phyloP scores from a whole-genome alignment of 2,888 invertebrate species.

The Chaitophorus viminalis region DNA sequence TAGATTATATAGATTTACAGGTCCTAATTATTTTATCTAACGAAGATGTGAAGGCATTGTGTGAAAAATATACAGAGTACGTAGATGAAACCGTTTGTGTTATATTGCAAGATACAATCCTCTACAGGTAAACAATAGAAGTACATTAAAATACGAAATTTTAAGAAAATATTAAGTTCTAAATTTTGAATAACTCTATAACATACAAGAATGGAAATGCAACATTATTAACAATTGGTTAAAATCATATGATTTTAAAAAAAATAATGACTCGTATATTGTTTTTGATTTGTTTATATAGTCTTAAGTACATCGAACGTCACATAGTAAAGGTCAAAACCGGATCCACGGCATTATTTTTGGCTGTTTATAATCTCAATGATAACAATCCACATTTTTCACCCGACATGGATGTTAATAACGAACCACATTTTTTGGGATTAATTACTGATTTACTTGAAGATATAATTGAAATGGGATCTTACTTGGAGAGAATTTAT shows the following conservation, averaged over 20 bases:
- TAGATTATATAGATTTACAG: slow-evolving; percentile 17
- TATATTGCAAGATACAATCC: slow-evolving; percentile 71
- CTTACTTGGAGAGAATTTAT: slow-evolving; percentile 26
- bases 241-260: not conserved
- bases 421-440: slow-evolving; percentile 6
- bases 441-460: slow-evolving; percentile 65
- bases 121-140: slow-evolving; percentile 67
- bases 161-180: not conserved
- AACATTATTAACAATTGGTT: not conserved
- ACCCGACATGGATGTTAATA: slow-evolving; percentile 30
- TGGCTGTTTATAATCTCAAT: slow-evolving; percentile 9
- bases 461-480: slow-evolving; percentile 34
- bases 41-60: slow-evolving; percentile 66
- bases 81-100: slow-evolving; percentile 74
- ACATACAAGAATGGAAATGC: not conserved
- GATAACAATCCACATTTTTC: slow-evolving; percentile 2
- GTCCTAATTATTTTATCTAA: slow-evolving; percentile 24
- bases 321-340: not conserved
- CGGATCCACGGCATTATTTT: slow-evolving; percentile 4
- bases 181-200: not conserved
- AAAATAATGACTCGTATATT: not conserved
- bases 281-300: not conserved
- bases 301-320: slow-evolving; percentile 26
- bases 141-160: not conserved
- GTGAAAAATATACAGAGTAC: slow-evolving; percentile 75